Evolutionary conservation across 1,140 invertebrate species (phyloP), one percentile per base, ranked within the genome.

Genomic region (Drosophila carrolli): DNA sequence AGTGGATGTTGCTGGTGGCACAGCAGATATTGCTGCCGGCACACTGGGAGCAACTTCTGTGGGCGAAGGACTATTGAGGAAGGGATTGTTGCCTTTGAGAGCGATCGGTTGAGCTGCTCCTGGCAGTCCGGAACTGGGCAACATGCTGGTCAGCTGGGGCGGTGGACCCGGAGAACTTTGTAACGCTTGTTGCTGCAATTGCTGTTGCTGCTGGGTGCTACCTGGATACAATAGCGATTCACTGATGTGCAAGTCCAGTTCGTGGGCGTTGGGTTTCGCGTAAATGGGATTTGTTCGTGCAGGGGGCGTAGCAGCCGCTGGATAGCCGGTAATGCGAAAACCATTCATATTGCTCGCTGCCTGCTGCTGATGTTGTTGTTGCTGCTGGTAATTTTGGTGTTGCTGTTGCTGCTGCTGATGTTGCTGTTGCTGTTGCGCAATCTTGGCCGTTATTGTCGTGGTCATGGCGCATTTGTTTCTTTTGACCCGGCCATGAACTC

Each of bases 291-390:
- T 78, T 5, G 60, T 65, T 47, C 81, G 71, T n/a, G 72, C 59
- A 2, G 89, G 63, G 46, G 84, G 80, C 48, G 83, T 82, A 70
- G 89, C 85, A 35, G 81, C 90, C 29, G 90, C 86, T 46, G 90
- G 90, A 62, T 91, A 91, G 38, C 90, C 90, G 6, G 90, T 90
- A 35, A 91, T 91, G 27, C 90, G 90, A 62, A 91, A 91, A 59
- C 90, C 90, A 90, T 91, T 91, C 89, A 91, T 91, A 46, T 27
- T 81, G 66, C 50, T 61, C 43, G 38, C 48, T 62, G 44, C 23
- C 16, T 47, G 48, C 29, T 68, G 78, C 3, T 77, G 40, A 2
- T 73, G 60, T 4, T 75, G 75, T 13, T 75, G 44, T 2, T 77
- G 53, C 4, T 62, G 58, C 14, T 68, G 53, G 16, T 16, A 16